phyloP scores from a whole-genome alignment of 1,140 invertebrate genomes.

The Tetragonula clypearis region DNA sequence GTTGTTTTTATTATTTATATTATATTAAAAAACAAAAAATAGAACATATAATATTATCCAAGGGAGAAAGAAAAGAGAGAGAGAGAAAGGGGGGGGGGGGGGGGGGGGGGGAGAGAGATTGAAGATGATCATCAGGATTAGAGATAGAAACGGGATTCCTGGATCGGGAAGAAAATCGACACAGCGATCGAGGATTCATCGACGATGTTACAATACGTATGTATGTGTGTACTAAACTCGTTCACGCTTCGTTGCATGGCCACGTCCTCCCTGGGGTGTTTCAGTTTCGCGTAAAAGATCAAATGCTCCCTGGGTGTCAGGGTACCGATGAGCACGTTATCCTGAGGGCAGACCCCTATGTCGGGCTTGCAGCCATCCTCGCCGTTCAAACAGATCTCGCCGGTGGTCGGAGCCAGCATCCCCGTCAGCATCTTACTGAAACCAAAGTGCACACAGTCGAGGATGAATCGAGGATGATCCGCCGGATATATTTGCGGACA shows the following conservation, averaged over 20 bases:
- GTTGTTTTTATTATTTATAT: too few relatives aligned
- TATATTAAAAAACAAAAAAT: too few relatives aligned
- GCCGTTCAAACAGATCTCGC: slow-evolving; percentile 82
- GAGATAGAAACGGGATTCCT: not conserved
- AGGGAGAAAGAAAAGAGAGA: too few relatives aligned
- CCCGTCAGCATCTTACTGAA: slow-evolving; percentile 86
- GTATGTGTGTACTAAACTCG: slow-evolving; percentile 73
- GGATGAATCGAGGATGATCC: slow-evolving; percentile 20
- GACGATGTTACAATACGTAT: too few relatives aligned
- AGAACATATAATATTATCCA: too few relatives aligned
- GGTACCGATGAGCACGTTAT: slow-evolving; percentile 91
- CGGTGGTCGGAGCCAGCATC: slow-evolving; percentile 83
- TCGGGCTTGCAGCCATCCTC: slow-evolving; percentile 74
- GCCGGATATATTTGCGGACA: not conserved
- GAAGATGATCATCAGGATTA: not conserved
- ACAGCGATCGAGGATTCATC: not conserved
- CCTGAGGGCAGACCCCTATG: slow-evolving; percentile 92
- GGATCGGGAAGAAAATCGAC: not conserved
- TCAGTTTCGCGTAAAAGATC: slow-evolving; percentile 88
- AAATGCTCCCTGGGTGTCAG: slow-evolving; percentile 92
- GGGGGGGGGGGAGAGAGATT: too few relatives aligned
- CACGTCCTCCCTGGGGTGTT: slow-evolving; percentile 81
- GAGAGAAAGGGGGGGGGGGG: too few relatives aligned
- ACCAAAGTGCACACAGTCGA: slow-evolving; percentile 38
- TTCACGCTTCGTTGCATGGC: slow-evolving; percentile 79